Evolutionary conservation across 2,797 vertebrate species (phyloP).

Genomic region (Artibeus lituratus): DNA sequence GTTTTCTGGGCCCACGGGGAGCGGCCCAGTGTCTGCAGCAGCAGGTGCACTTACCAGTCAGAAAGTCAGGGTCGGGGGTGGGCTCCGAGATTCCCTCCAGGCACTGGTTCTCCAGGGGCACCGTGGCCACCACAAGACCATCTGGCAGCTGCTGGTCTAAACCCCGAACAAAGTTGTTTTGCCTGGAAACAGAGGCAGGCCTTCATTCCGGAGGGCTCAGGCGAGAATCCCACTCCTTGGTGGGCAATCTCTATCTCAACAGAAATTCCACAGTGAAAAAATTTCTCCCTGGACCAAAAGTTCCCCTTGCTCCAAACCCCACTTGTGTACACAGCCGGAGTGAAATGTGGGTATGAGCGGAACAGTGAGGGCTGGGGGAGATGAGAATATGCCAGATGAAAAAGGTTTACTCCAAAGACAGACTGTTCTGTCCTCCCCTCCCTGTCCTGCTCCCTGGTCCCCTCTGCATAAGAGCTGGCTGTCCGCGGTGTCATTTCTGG

Average conservation of each 20-base stretch:
- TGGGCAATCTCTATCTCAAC: not conserved
- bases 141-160: slow-evolving; percentile 97
- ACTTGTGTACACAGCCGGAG: not conserved
- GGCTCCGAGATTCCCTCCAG: slow-evolving; percentile 96
- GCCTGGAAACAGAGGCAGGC: slow-evolving; percentile 82
- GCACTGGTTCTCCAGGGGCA: slow-evolving; percentile 96
- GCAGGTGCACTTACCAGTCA: slow-evolving; percentile 87
- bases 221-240: not conserved
- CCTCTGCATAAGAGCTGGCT: not conserved
- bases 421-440: not conserved
- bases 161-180: slow-evolving; percentile 97
- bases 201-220: not conserved
- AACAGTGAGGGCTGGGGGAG: not conserved
- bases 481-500: not conserved
- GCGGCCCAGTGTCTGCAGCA: not conserved
- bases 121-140: slow-evolving; percentile 94
- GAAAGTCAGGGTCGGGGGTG: slow-evolving; percentile 93
- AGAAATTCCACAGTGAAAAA: not conserved
- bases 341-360: not conserved
- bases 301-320: not conserved
- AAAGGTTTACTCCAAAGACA: not conserved
- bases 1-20: not conserved
- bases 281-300: not conserved
- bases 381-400: not conserved
- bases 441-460: not conserved